phyloP scores from a whole-genome alignment of 2,113 vertebrate species.

The Indicator maculatus region DNA sequence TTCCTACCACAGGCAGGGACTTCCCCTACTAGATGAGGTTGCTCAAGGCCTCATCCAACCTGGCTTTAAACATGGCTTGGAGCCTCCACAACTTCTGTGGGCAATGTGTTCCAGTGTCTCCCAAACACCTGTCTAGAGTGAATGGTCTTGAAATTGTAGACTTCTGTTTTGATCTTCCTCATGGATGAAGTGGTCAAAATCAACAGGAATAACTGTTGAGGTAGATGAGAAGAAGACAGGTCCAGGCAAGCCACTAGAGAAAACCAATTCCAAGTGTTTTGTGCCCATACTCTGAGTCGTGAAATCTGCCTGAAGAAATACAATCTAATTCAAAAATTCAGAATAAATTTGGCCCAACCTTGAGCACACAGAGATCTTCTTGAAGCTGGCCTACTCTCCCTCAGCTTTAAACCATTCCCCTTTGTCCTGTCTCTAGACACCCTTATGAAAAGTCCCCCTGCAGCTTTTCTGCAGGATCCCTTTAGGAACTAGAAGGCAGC shows the following conservation, averaged over 20 bases:
- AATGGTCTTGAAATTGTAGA: background rate
- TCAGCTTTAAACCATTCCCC: no score
- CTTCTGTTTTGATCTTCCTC: background rate
- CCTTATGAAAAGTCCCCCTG: no score
- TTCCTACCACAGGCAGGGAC: no score
- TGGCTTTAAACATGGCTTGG: no score
- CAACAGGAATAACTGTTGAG: background rate
- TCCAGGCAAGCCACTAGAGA: background rate
- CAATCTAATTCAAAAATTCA: background rate
- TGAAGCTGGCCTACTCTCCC: background rate
- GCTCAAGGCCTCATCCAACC: no score
- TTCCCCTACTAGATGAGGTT: no score
- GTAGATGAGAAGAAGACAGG: background rate
- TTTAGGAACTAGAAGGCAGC: no score
- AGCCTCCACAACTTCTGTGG: no score
- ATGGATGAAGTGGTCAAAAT: fast-evolving
- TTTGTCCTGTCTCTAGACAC: no score
- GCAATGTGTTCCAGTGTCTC: background rate
- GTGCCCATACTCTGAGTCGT: background rate
- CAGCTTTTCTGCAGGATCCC: no score
- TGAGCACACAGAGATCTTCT: background rate
- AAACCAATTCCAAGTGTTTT: background rate
- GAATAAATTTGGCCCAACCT: background rate
- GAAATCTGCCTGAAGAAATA: background rate
- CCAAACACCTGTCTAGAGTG: background rate